phyloP scores from a whole-genome alignment of 2,113 vertebrate species.

The Rana temporaria region DNA sequence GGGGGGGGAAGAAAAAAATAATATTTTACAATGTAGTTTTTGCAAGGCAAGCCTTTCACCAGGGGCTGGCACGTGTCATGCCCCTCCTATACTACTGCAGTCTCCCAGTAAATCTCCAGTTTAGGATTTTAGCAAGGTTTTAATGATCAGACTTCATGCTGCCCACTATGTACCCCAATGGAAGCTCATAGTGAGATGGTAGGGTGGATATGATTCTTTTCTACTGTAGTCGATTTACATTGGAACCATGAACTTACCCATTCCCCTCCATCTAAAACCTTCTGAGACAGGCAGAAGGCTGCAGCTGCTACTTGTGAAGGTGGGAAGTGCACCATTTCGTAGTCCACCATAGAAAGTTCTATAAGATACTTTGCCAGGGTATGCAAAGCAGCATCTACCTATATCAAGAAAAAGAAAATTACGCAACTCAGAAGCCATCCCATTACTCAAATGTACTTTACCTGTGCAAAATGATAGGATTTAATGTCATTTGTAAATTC shows the following conservation, averaged over 20 bases:
- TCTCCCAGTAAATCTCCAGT: too few relatives aligned
- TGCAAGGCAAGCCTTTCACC: not conserved
- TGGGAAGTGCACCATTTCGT: slow-evolving; percentile 82
- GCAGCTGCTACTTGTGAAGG: slow-evolving; percentile 82
- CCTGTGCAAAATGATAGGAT: too few relatives aligned
- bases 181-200: too few relatives aligned
- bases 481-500: too few relatives aligned
- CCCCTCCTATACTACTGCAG: too few relatives aligned
- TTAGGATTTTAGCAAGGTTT: too few relatives aligned
- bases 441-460: too few relatives aligned
- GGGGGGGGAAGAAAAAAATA: too few relatives aligned
- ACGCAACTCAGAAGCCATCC: not conserved
- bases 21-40: not conserved
- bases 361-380: slow-evolving; percentile 84
- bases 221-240: too few relatives aligned
- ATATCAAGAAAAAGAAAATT: not conserved
- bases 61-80: not conserved
- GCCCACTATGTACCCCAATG: too few relatives aligned
- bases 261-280: slow-evolving; percentile 74
- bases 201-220: too few relatives aligned
- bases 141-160: too few relatives aligned
- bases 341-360: slow-evolving; percentile 85
- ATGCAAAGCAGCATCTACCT: slow-evolving; percentile 81
- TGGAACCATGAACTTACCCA: slow-evolving; percentile 74
- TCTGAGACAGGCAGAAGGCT: slow-evolving; percentile 80